These are phyloP conservation scores for Myrmecobius fasciatus DNA, from an alignment of 2,113 vertebrate genomes.

Conservation along the genomic window DNA sequence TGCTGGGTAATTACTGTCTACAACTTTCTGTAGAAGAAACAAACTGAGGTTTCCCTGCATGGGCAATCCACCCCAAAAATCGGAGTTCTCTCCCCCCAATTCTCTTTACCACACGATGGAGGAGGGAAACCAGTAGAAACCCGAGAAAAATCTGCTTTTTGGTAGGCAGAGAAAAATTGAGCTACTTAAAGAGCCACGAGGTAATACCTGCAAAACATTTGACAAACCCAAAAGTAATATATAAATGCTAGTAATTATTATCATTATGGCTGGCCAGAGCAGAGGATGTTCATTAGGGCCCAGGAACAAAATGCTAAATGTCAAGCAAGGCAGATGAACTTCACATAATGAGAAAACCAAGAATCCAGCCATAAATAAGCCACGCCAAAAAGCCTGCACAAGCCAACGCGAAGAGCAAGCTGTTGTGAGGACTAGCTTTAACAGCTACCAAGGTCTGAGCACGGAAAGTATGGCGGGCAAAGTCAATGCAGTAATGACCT, in stretches of 20 bases:
- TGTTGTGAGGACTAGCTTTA: background rate
- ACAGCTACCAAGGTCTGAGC: background rate
- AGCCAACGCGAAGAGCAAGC: background rate
- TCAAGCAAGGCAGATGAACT: background rate
- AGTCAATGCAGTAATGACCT: background rate
- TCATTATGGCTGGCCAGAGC: background rate
- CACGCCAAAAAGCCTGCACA: background rate
- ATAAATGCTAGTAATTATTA: background rate
- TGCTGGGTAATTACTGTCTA: background rate
- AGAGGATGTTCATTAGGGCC: background rate
- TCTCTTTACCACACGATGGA: background rate
- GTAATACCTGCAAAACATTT: background rate
- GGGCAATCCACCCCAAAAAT: background rate
- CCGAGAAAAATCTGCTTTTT: background rate
- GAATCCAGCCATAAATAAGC: background rate
- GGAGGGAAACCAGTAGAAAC: background rate
- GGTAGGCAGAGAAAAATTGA: background rate
- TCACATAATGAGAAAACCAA: background rate
- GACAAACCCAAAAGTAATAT: background rate
- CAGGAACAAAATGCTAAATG: background rate
- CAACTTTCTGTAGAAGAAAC: background rate
- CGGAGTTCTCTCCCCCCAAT: background rate
- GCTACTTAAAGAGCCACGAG: background rate
- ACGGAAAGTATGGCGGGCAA: too few relatives aligned
- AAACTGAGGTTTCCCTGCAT: background rate